Evolutionary conservation across 2,113 vertebrate genomes (phyloP).

Genomic region (Anhinga anhinga): DNA sequence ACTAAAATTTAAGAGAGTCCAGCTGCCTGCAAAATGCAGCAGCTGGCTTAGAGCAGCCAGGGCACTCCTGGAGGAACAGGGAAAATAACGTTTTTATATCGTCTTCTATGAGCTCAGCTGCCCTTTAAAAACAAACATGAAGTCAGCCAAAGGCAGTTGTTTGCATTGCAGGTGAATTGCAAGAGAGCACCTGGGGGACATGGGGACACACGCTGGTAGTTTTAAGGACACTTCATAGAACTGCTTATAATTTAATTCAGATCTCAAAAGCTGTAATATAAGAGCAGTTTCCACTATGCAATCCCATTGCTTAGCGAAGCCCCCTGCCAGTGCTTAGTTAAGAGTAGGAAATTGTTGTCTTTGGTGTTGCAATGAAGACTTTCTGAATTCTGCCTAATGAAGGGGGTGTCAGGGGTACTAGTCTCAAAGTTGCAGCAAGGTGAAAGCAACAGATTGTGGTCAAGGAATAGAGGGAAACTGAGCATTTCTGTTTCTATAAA

Average conservation of each 20-base stretch:
- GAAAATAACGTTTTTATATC: not conserved
- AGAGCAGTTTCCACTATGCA: not conserved
- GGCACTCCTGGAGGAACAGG: not conserved
- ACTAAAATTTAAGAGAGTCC: slow-evolving; percentile 41
- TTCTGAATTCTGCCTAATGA: not conserved
- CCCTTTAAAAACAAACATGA: not conserved
- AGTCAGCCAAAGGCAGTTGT: not conserved
- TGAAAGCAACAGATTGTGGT: not conserved
- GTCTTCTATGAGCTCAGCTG: not conserved
- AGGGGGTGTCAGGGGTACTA: fast-evolving
- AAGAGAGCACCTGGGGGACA: fast-evolving
- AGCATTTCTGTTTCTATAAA: not conserved
- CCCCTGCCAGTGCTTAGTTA: not conserved
- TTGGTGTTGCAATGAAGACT: not conserved
- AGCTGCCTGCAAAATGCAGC: slow-evolving; percentile 40
- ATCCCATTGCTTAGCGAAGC: not conserved
- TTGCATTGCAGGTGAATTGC: slow-evolving; percentile 7
- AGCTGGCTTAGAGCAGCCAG: slow-evolving; percentile 5
- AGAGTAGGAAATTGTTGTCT: not conserved
- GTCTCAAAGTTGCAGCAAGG: not conserved
- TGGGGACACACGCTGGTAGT: not conserved
- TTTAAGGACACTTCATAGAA: not conserved
- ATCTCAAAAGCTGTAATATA: not conserved
- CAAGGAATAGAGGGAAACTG: not conserved
- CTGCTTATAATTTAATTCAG: not conserved